Base-by-base conservation (phyloP, 2,113 vertebrate genomes). In the Macquaria ambigua region DNA sequence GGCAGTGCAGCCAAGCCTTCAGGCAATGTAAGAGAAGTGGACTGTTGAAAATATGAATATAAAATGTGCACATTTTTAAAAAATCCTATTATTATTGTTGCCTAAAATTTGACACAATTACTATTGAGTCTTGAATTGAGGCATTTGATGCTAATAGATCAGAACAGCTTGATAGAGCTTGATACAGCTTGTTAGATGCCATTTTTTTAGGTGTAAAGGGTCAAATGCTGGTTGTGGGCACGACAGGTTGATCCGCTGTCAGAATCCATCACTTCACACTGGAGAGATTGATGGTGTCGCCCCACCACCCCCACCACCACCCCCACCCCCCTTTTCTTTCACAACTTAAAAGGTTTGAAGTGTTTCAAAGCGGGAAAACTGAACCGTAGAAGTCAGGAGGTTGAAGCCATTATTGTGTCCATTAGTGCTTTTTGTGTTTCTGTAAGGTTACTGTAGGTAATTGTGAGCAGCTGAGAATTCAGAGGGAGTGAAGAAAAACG, bases 161-260 rank as follows among this genome's bases (percentile, higher is more conserved):
- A 7, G 21, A 81, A n/a, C 71, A 37, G 52, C 52, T 56, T 39
- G 11, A 62, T 18, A n/a, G n/a, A n/a, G n/a, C n/a, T n/a, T n/a
- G n/a, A n/a, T n/a, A n/a, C n/a, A n/a, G n/a, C n/a, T n/a, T n/a
- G 28, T 3, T 2, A 28, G 59, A 31, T 6, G 3, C 8, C 12
- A 9, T 55, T 70, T 61, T 71, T 28, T 74, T 28, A 2, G 81
- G 46, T 58, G 61, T 31, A 0, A 58, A 25, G n/a, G 82, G 84
- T 90, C 78, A 77, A 87, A 85, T 8, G 41, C 18, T 81, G 58
- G 41, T 61, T 56, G 64, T 62, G 64, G 77, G 21, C 62, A 3
- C 12, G 3, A 56, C 58, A 63, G 70, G 37, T 73, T 71, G 83
- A 90, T 87, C 89, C 12, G 31, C 89, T 88, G 90, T 92, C 91